Percentiles rank a stretch among this genome's conserved stretches.
These are phyloP conservation scores for Aspidiotus destructor DNA, from an alignment of 2,888 invertebrate species.

Conservation along the genomic window DNA sequence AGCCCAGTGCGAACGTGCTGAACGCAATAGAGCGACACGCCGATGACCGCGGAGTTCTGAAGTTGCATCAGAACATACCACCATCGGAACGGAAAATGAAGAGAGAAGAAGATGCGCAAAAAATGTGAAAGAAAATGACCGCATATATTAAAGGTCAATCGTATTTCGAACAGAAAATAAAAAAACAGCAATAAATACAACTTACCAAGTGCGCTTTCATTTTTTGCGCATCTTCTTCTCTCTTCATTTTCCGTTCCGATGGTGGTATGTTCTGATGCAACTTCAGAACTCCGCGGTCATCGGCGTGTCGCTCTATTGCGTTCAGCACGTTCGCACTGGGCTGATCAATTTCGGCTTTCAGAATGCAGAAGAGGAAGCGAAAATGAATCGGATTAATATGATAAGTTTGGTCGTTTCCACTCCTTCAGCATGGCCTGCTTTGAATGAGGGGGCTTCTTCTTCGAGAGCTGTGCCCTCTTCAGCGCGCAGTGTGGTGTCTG, in stretches of 20 bases:
- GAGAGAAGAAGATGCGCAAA: background rate
- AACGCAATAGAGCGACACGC: background rate
- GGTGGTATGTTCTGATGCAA: constrained; percentile 3
- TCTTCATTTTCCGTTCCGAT: background rate
- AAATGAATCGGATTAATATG: background rate
- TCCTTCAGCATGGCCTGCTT: background rate
- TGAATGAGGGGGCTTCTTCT: too few species aligned
- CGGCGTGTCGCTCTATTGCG: background rate
- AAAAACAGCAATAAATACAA: too few species aligned
- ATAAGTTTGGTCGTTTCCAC: background rate
- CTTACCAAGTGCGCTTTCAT: background rate
- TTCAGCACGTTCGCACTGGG: too few species aligned
- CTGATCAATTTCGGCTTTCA: background rate
- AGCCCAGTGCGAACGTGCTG: too few species aligned
- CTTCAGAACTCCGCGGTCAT: constrained; percentile 9
- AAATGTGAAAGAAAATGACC: background rate
- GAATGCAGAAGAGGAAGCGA: constrained; percentile 7
- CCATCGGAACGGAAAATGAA: constrained; percentile 3
- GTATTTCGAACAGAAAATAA: background rate
- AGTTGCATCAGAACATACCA: background rate
- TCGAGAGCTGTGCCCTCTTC: background rate
- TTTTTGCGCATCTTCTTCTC: background rate
- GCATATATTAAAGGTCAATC: background rate
- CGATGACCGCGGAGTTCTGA: constrained; percentile 6
- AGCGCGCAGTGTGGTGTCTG: background rate